These are phyloP conservation scores for Darevskia mixta DNA, from an alignment of 2,797 vertebrate genomes.

Conservation along the genomic window DNA sequence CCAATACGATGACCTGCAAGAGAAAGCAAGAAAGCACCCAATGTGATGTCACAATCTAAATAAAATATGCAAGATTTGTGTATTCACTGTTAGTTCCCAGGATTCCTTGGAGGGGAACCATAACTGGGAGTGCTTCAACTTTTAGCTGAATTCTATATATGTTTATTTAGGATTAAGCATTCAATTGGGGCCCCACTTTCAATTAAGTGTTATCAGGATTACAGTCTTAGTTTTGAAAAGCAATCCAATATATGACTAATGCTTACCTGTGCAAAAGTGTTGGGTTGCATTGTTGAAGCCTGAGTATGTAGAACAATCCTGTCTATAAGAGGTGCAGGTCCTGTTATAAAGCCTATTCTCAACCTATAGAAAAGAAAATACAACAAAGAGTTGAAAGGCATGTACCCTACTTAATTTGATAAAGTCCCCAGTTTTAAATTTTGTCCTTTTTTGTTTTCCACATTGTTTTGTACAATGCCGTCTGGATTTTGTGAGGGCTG, in stretches of 20 bases:
- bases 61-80: neutral
- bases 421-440: neutral
- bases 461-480: neutral
- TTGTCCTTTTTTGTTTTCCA: neutral
- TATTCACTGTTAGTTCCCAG: neutral
- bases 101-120: too few relatives aligned
- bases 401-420: neutral
- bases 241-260: neutral
- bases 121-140: too few relatives aligned
- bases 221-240: neutral
- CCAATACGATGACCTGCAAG: slow-evolving; percentile 83
- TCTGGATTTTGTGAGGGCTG: neutral
- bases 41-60: neutral
- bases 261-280: slow-evolving; percentile 87
- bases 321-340: slow-evolving; percentile 86
- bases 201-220: neutral
- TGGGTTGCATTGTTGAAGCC: slow-evolving; percentile 85
- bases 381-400: slow-evolving; percentile 11
- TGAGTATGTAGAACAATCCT: slow-evolving; percentile 86
- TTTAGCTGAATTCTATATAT: neutral
- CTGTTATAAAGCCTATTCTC: slow-evolving; percentile 88
- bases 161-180: neutral
- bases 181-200: neutral
- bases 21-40: slow-evolving; percentile 12
- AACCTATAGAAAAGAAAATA: slow-evolving; percentile 75